These are phyloP conservation scores for Bambusicola thoracicus DNA, from an alignment of 2,113 vertebrate species.

Conservation along the genomic window DNA sequence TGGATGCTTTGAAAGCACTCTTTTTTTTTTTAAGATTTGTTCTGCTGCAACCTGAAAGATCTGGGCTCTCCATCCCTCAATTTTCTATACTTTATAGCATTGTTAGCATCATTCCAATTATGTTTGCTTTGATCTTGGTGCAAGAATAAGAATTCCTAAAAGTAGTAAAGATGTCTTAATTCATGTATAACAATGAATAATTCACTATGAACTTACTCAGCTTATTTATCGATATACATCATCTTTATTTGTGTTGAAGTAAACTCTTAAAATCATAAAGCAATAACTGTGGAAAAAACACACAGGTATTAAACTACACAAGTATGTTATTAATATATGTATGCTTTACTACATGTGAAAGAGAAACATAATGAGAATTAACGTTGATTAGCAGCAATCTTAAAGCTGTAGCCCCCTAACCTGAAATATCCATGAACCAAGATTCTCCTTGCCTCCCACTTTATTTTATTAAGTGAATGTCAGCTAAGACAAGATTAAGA, in stretches of 20 bases:
- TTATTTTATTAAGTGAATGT: neutral
- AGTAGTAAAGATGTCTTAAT: neutral
- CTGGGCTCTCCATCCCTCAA: neutral
- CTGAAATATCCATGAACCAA: neutral
- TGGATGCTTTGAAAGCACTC: neutral
- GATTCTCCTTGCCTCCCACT: neutral
- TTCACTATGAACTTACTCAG: neutral
- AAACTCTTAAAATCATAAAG: conserved; percentile 6
- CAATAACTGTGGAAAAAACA: neutral
- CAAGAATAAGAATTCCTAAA: conserved; percentile 17
- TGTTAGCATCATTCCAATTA: conserved; percentile 44
- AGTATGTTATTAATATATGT: neutral
- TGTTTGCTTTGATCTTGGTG: conserved; percentile 45
- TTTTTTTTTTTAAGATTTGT: conserved; percentile 11
- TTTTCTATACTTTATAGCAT: conserved; percentile 18
- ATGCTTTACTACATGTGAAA: neutral
- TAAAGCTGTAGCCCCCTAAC: neutral
- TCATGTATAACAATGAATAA: neutral
- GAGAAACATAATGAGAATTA: neutral
- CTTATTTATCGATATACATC: neutral
- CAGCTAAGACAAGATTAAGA: neutral
- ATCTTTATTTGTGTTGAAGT: neutral
- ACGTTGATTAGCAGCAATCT: neutral
- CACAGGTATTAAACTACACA: neutral
- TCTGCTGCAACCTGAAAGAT: neutral